Evolutionary conservation across 2,113 vertebrate genomes (phyloP).

Genomic region (Blennius ocellaris): DNA sequence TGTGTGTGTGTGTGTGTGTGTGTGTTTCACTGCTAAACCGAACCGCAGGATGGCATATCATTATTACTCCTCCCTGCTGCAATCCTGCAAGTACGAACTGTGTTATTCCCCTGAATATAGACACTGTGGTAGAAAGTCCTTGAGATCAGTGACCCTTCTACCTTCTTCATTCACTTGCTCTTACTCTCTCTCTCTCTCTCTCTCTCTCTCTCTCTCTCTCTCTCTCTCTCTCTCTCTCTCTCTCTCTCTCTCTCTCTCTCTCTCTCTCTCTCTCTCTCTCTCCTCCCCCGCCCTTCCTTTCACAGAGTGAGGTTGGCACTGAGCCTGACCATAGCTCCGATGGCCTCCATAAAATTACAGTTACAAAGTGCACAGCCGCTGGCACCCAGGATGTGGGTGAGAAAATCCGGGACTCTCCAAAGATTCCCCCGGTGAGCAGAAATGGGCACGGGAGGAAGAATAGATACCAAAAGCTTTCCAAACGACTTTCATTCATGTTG

Average conservation of each 20-base stretch:
- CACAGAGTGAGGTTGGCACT: slow-evolving; percentile 31
- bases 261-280: neutral
- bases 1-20: slow-evolving; percentile 37
- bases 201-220: neutral
- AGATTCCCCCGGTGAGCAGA: slow-evolving; percentile 24
- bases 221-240: neutral
- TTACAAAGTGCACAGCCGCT: slow-evolving; percentile 31
- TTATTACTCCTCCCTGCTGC: slow-evolving; percentile 45
- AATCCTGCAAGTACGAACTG: slow-evolving; percentile 22
- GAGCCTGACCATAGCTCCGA: slow-evolving; percentile 23
- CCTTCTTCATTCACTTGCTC: too few relatives aligned
- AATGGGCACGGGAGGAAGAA: slow-evolving; percentile 33
- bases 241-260: neutral
- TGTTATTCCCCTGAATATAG: slow-evolving; percentile 55
- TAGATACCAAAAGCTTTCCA: neutral
- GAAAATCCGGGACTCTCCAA: slow-evolving; percentile 68
- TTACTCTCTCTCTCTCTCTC: neutral
- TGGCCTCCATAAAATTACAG: slow-evolving; percentile 51
- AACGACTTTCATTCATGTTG: slow-evolving; percentile 15
- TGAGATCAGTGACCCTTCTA: slow-evolving; percentile 41
- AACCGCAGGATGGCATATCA: slow-evolving; percentile 63
- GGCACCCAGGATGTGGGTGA: slow-evolving; percentile 59
- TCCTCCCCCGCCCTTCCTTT: slow-evolving; percentile 24
- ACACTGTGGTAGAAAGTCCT: slow-evolving; percentile 54
- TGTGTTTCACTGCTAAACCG: slow-evolving; percentile 10